Percentiles rank a stretch among this genome's conserved stretches.
Evolutionary conservation across 2,797 vertebrate species (phyloP).

Genomic region (Syngnathus rostellatus): DNA sequence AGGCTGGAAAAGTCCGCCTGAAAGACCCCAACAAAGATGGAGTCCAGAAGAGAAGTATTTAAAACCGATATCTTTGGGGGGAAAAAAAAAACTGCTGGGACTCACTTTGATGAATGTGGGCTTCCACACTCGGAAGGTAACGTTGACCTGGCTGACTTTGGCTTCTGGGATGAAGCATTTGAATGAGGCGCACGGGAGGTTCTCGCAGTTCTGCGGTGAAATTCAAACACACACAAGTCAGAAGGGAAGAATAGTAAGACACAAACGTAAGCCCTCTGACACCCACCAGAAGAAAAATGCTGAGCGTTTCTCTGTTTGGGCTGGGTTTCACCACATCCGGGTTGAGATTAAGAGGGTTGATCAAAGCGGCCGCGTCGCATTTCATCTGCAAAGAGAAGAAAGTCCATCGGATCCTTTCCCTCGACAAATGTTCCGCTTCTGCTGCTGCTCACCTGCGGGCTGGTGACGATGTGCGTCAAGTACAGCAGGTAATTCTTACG

Average conservation of each 20-base stretch:
- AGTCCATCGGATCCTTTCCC: neutral
- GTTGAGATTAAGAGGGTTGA: slow-evolving; percentile 67
- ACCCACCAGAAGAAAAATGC: slow-evolving; percentile 66
- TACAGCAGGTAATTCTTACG: slow-evolving; percentile 76
- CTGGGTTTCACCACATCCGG: slow-evolving; percentile 17
- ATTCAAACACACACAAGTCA: slow-evolving; percentile 10
- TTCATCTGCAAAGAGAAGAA: slow-evolving; percentile 57
- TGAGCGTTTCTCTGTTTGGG: slow-evolving; percentile 71
- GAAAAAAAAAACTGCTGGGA: neutral
- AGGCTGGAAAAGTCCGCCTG: slow-evolving; percentile 80
- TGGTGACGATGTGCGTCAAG: slow-evolving; percentile 64
- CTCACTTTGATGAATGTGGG: slow-evolving; percentile 85
- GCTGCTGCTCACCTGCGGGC: slow-evolving; percentile 23
- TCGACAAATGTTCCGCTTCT: neutral
- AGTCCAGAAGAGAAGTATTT: no score
- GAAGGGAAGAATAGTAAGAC: neutral
- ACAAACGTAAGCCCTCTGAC: neutral
- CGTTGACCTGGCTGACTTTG: slow-evolving; percentile 73
- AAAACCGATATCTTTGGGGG: neutral
- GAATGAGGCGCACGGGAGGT: slow-evolving; percentile 64
- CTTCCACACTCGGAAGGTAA: slow-evolving; percentile 86
- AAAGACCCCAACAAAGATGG: slow-evolving; percentile 9
- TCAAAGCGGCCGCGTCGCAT: slow-evolving; percentile 58
- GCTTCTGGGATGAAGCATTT: slow-evolving; percentile 70
- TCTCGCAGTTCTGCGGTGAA: slow-evolving; percentile 73